Evolutionary conservation across 2,888 invertebrate species (phyloP), one percentile per base, ranked within the genome.

Genomic region (Ryuthela nishihirai): DNA sequence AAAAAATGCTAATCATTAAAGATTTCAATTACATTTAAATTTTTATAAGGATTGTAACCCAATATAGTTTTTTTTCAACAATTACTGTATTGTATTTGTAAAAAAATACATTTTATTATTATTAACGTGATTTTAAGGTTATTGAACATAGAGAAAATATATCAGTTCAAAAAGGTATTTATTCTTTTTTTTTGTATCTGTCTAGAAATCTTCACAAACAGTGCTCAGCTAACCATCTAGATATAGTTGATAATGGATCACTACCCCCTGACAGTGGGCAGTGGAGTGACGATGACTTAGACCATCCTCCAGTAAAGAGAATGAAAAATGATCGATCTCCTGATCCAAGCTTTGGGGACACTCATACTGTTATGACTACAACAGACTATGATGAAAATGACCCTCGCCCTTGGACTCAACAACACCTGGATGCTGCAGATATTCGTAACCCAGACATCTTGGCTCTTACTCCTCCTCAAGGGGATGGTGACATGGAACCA

Each of bases 341-440:
- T 2, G 66, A 68, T 36, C 60, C 67, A 2, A 64, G 66, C 69
- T 85, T 89, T 0, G 89, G 88, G 34, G 91, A 92, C 70, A 65
- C 63, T 0, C 90, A 91, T 68, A 91, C 91, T 0, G 87, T 85
- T 15, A 87, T 90, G 50, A 90, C 90, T 0, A 64, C 62, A 24
- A 54, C 64, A 35, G 92, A 92, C 64, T 92, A 92, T 69, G 89
- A 89, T 70, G 88, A 89, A 70, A 82, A 83, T 0, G 88, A 88
- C 70, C 83, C 83, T 0, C 78, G 93, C 12, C 87, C 87, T 56
- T 95, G 95, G 95, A 89, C 92, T 0, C 90, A 91, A 67, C 88
- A 89, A 65, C 93, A 94, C 73, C 75, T 94, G 49, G 92, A 93
- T 68, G 93, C 93, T 0, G 92, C 93, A 1, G 91, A 92, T 71